A percentile compares a stretch with the other conserved stretches of the same genome.
Conservation (phyloP, 2,797 vertebrate species). For the Orientallactaga sibirica region DNA sequence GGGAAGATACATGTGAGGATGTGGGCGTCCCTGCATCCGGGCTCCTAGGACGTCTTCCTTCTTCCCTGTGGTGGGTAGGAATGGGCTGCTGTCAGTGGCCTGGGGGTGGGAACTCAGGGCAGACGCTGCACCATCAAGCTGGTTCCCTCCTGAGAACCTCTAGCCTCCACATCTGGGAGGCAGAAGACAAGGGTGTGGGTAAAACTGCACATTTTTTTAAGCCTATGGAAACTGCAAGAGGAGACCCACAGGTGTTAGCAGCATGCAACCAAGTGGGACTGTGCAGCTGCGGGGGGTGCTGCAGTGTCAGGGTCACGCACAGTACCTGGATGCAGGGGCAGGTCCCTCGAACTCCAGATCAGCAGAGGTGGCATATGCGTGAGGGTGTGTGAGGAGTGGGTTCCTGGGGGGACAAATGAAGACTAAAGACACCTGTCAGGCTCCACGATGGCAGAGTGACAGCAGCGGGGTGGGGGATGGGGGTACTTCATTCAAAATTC, state of each 20-base stretch:
- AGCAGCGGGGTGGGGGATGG: background rate
- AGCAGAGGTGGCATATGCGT: accelerated
- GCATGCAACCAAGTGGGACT: slow-evolving; percentile 62
- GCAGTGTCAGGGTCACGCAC: background rate
- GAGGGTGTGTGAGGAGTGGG: background rate
- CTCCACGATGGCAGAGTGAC: background rate
- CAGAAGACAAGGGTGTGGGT: background rate
- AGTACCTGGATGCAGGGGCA: background rate
- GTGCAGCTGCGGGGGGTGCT: background rate
- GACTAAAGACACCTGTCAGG: background rate
- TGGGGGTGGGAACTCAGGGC: background rate
- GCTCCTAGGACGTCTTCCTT: too few relatives aligned
- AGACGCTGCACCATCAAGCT: background rate
- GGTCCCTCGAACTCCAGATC: background rate
- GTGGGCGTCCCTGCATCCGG: background rate
- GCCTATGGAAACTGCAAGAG: slow-evolving; percentile 30
- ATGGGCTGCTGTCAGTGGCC: background rate
- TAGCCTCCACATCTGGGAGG: slow-evolving; percentile 40
- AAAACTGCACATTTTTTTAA: slow-evolving; percentile 74
- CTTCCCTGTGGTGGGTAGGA: background rate
- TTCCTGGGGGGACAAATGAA: background rate
- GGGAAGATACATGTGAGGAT: background rate
- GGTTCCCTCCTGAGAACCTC: background rate
- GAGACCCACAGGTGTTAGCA: slow-evolving; percentile 52
- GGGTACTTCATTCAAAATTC: background rate